Evolutionary conservation across 2,888 invertebrate genomes (phyloP).

Genomic region (Rutpela maculata): DNA sequence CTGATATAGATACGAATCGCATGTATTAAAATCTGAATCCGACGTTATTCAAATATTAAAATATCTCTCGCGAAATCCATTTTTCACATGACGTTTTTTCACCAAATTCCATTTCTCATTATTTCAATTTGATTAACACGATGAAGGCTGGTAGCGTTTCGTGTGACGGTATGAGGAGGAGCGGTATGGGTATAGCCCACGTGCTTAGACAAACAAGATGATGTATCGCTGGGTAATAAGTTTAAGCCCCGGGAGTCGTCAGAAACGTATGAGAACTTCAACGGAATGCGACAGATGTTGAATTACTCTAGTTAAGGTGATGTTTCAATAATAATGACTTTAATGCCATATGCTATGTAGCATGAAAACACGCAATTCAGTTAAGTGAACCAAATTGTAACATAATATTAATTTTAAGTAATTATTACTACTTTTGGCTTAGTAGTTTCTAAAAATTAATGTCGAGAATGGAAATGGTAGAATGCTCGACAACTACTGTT

Average conservation of each 20-base stretch:
- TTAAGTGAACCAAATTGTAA: conserved; percentile 14
- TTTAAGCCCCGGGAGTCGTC: conserved; percentile 41
- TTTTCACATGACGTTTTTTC: conserved; percentile 18
- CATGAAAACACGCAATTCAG: conserved; percentile 8
- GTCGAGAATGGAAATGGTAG: too few relatives aligned
- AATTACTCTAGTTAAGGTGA: conserved; percentile 41
- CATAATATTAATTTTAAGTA: not conserved
- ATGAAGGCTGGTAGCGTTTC: conserved; percentile 23
- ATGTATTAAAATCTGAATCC: conserved; percentile 3
- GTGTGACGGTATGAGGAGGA: conserved; percentile 25
- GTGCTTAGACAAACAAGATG: conserved; percentile 44
- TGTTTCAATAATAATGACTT: conserved; percentile 41
- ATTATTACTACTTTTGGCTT: too few relatives aligned
- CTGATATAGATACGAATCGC: not conserved
- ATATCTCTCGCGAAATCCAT: conserved; percentile 1
- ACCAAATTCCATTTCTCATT: conserved; percentile 24
- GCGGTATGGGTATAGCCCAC: conserved; percentile 34
- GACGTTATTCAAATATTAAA: conserved; percentile 4
- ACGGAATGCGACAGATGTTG: conserved; percentile 42
- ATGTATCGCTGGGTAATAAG: conserved; percentile 41
- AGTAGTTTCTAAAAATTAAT: too few relatives aligned
- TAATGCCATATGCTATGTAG: conserved; percentile 19
- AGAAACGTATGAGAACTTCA: conserved; percentile 40
- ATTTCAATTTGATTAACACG: conserved; percentile 37
- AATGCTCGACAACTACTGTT: too few relatives aligned